These are phyloP conservation scores for Heliconius hermathena DNA, from an alignment of 1,140 invertebrate genomes.

Conservation along the genomic window DNA sequence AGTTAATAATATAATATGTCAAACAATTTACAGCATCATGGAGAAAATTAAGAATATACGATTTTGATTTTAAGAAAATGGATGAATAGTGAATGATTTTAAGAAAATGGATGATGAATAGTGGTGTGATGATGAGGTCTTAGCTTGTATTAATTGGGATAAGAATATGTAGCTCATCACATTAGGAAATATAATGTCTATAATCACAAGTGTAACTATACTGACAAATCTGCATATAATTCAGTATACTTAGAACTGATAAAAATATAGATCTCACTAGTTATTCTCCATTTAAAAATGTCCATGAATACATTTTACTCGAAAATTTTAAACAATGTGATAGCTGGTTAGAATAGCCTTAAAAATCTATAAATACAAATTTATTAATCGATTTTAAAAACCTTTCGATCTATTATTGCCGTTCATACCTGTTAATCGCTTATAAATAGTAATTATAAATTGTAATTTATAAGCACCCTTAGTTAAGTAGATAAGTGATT, in stretches of 20 bases:
- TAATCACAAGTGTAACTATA: slow-evolving; percentile 2
- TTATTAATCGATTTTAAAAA: slow-evolving; percentile 9
- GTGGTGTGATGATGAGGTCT: not conserved
- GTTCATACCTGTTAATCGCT: slow-evolving; percentile 9
- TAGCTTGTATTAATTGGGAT: not conserved
- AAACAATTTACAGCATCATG: not conserved
- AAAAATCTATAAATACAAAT: not conserved
- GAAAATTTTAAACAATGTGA: not conserved
- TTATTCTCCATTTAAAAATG: slow-evolving; percentile 4
- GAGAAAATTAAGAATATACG: not conserved
- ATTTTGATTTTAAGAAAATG: not conserved
- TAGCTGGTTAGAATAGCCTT: slow-evolving; percentile 14
- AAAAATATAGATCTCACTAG: slow-evolving; percentile 6
- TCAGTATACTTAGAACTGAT: not conserved
- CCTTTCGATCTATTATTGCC: not conserved
- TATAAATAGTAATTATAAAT: not conserved
- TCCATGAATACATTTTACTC: not conserved
- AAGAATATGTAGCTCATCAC: not conserved
- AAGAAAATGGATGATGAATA: too few species aligned
- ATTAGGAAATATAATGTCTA: not conserved
- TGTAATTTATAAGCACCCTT: slow-evolving; percentile 4
- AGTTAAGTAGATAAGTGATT: slow-evolving; percentile 15
- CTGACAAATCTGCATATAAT: not conserved
- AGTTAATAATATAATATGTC: not conserved
- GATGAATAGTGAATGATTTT: not conserved